Evolutionary conservation across 1,140 invertebrate species (phyloP).

Genomic region (roundworm (Caenorhabditis elegans)): DNA sequence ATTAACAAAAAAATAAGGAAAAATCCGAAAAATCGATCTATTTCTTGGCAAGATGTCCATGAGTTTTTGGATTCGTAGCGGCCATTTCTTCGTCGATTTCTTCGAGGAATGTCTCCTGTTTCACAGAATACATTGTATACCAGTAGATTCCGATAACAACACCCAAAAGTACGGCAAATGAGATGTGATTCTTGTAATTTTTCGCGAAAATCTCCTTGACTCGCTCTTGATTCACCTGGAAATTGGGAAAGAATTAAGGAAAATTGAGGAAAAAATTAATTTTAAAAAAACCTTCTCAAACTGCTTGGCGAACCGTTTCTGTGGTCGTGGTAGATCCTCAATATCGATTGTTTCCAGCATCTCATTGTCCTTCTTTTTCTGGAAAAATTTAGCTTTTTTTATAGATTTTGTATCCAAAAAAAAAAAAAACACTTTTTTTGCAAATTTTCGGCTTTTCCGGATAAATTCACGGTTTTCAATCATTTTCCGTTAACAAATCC

Average conservation of each 20-base stretch:
- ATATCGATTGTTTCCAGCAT: conserved; percentile 61
- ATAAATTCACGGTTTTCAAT: too few species aligned
- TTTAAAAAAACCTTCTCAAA: conserved; percentile 54
- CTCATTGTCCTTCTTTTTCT: conserved; percentile 50
- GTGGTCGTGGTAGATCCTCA: conserved; percentile 62
- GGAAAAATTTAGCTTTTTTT: background rate
- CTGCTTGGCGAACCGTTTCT: conserved; percentile 63
- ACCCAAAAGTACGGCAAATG: conserved; percentile 34
- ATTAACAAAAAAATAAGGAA: background rate
- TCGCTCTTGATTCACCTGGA: conserved; percentile 55
- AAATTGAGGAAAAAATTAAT: background rate
- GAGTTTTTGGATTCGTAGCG: conserved; percentile 48
- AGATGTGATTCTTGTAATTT: conserved; percentile 60
- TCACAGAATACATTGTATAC: conserved; percentile 61
- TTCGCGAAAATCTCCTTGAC: conserved; percentile 62
- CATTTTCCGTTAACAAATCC: too few species aligned
- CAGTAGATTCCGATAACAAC: conserved; percentile 58
- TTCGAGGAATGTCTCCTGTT: conserved; percentile 65
- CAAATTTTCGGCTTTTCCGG: too few species aligned
- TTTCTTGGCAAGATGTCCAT: conserved; percentile 38
- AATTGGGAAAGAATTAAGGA: background rate
- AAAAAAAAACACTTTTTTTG: too few species aligned
- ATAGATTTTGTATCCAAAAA: too few species aligned
- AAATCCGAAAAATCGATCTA: background rate
- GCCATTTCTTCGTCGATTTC: conserved; percentile 66